Evolutionary conservation across 1,140 invertebrate genomes (phyloP).

Genomic region (Drosophila nebulosa): DNA sequence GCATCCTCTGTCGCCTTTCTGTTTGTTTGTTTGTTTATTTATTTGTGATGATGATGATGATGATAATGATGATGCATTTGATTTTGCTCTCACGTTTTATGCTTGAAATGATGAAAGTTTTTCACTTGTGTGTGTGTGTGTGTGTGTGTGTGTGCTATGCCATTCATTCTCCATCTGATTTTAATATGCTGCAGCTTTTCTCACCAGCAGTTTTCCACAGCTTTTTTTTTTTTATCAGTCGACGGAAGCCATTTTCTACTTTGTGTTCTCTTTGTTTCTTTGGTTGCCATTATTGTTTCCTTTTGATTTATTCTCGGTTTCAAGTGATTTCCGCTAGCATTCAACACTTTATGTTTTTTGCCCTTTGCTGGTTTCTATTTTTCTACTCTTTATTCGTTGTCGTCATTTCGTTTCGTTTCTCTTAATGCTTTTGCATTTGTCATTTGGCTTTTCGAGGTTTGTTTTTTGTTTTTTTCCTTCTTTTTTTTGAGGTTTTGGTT

Average conservation of each 20-base stretch:
- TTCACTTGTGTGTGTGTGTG: no score
- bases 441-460: slow-evolving; percentile 54
- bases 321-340: slow-evolving; percentile 75
- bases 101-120: no score
- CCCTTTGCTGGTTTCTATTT: slow-evolving; percentile 32
- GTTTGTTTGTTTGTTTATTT: slow-evolving; percentile 32
- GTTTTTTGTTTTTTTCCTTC: slow-evolving; percentile 24
- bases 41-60: slow-evolving; percentile 10
- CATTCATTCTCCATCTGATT: slow-evolving; percentile 24
- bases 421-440: slow-evolving; percentile 63
- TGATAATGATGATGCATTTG: slow-evolving; percentile 3
- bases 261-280: slow-evolving; percentile 46
- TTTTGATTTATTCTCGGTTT: slow-evolving; percentile 76
- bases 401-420: slow-evolving; percentile 8
- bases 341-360: slow-evolving; percentile 67
- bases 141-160: no score
- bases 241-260: slow-evolving; percentile 59
- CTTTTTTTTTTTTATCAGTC: slow-evolving; percentile 1
- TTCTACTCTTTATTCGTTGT: slow-evolving; percentile 24
- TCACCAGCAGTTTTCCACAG: slow-evolving; percentile 36
- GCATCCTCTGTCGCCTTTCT: slow-evolving; percentile 12
- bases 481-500: slow-evolving; percentile 11
- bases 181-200: slow-evolving; percentile 36
- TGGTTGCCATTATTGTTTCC: slow-evolving; percentile 63
- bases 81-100: slow-evolving; percentile 15